Conservation (phyloP, 2,888 invertebrate species). For the Athrips mouffetella region DNA sequence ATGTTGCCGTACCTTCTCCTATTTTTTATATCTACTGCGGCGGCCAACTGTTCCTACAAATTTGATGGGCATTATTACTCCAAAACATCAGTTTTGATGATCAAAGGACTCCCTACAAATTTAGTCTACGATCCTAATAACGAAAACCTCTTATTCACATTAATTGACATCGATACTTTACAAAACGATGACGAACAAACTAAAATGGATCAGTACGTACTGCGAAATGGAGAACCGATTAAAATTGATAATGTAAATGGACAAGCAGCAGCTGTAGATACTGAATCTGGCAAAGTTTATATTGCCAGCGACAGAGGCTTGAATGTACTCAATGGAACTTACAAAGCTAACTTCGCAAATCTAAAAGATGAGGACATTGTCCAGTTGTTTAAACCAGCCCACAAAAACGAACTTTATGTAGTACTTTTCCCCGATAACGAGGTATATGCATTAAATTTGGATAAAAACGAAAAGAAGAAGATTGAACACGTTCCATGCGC, state of each 20-base stretch:
- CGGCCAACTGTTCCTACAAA: slow-evolving; percentile 49
- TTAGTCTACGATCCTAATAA: slow-evolving; percentile 50
- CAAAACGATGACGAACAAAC: slow-evolving; percentile 65
- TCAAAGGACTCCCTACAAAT: slow-evolving; percentile 67
- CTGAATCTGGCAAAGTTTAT: slow-evolving; percentile 49
- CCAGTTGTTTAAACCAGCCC: slow-evolving; percentile 52
- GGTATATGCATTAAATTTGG: slow-evolving; percentile 49
- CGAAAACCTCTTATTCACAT: slow-evolving; percentile 57
- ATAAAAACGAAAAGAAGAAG: slow-evolving; percentile 52
- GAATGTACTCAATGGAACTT: slow-evolving; percentile 46
- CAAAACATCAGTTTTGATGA: slow-evolving; percentile 50
- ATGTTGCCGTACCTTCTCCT: slow-evolving; percentile 52
- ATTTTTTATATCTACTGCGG: slow-evolving; percentile 40
- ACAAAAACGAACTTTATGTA: slow-evolving; percentile 52
- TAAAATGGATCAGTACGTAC: slow-evolving; percentile 65
- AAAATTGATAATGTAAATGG: slow-evolving; percentile 60
- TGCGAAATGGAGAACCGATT: slow-evolving; percentile 49
- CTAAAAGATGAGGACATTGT: slow-evolving; percentile 67
- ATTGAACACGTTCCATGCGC: slow-evolving; percentile 60
- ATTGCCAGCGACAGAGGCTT: slow-evolving; percentile 63
- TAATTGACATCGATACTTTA: slow-evolving; percentile 61
- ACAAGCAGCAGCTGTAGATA: slow-evolving; percentile 61
- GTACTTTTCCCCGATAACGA: slow-evolving; percentile 63
- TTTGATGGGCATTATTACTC: slow-evolving; percentile 46
- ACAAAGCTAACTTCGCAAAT: slow-evolving; percentile 50